These are phyloP conservation scores for Cheiracanthium punctorium DNA, from an alignment of 2,888 invertebrate genomes.

Conservation along the genomic window DNA sequence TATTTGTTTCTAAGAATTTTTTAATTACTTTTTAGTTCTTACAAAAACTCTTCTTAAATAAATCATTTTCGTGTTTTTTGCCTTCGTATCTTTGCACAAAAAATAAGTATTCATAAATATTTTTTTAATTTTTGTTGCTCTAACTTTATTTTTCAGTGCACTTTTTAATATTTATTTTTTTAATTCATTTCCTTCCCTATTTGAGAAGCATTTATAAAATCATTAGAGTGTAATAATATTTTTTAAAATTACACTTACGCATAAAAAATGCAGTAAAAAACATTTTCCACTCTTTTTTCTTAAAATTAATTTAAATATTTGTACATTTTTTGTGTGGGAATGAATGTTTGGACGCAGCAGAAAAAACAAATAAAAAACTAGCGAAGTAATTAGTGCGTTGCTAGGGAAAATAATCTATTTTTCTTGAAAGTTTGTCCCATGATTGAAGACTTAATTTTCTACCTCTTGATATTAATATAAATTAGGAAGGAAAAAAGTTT, in stretches of 20 bases:
- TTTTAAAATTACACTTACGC: neutral
- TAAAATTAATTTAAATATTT: slow-evolving; percentile 18
- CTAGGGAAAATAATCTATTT: slow-evolving; percentile 12
- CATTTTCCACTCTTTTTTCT: neutral
- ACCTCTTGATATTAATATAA: neutral
- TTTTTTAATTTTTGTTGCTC: neutral
- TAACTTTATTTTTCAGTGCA: no score
- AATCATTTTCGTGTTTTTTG: neutral
- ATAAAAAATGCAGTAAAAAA: neutral
- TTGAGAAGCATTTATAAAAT: slow-evolving; percentile 11
- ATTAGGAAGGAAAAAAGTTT: no score
- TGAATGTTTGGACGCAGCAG: no score
- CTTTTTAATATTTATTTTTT: neutral
- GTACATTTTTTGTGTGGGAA: slow-evolving; percentile 15
- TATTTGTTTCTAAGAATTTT: neutral
- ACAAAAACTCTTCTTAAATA: neutral
- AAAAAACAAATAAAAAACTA: neutral
- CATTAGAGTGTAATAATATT: slow-evolving; percentile 7
- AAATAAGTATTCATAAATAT: neutral
- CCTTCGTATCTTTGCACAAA: neutral
- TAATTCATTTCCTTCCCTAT: neutral
- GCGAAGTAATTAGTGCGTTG: neutral
- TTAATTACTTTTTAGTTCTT: neutral
- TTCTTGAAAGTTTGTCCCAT: neutral
- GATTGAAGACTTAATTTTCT: slow-evolving; percentile 16